Percentiles rank a stretch among this genome's conserved stretches.
Conservation (phyloP, 1,140 invertebrate species). For the Eulimnadia texana region DNA sequence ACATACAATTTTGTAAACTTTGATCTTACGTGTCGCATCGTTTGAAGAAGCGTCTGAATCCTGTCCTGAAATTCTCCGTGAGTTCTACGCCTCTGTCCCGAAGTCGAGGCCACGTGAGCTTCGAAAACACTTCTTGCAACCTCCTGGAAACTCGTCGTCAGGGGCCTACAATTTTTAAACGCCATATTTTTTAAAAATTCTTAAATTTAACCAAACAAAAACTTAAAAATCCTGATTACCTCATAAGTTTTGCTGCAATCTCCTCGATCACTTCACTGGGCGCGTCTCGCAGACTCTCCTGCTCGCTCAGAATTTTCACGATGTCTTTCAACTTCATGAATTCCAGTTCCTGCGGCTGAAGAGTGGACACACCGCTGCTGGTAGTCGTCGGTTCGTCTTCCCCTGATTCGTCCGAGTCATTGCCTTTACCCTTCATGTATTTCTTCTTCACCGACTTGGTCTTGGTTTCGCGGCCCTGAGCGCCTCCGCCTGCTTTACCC, state of each 20-base stretch:
- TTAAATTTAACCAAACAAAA: conserved; percentile 1
- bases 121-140: conserved; percentile 53
- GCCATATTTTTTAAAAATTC: not conserved
- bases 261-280: conserved; percentile 33
- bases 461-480: conserved; percentile 87
- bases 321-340: conserved; percentile 55
- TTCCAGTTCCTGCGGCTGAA: conserved; percentile 36
- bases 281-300: conserved; percentile 34
- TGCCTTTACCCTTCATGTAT: conserved; percentile 37
- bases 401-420: conserved; percentile 32
- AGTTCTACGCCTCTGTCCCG: conserved; percentile 50
- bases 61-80: conserved; percentile 67
- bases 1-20: too few relatives aligned
- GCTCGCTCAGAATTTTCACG: conserved; percentile 42
- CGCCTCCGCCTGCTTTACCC: conserved; percentile 76
- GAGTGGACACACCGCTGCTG: conserved; percentile 21
- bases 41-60: conserved; percentile 24
- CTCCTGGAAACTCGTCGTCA: conserved; percentile 38
- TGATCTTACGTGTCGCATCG: conserved; percentile 39
- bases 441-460: conserved; percentile 78
- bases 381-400: conserved; percentile 22
- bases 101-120: conserved; percentile 47
- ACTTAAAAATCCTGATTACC: conserved; percentile 21
- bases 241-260: conserved; percentile 28
- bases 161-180: conserved; percentile 31